These are phyloP conservation scores for Julus scandinavius DNA, from an alignment of 2,888 invertebrate species.

Conservation along the genomic window DNA sequence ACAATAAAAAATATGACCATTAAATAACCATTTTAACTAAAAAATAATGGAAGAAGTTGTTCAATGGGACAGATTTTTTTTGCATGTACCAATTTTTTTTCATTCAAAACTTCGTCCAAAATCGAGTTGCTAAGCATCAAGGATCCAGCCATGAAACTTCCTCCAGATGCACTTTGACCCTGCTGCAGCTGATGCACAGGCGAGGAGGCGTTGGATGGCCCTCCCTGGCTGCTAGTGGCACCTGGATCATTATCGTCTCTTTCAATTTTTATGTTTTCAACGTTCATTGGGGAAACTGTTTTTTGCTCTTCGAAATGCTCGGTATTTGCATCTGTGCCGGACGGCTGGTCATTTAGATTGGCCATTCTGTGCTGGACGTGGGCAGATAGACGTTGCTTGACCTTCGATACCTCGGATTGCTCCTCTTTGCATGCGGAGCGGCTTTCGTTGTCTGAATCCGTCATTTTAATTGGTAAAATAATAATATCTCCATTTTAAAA, in stretches of 20 bases:
- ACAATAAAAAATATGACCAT: too few relatives aligned
- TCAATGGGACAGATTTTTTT: too few relatives aligned
- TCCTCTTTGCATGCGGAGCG: slow-evolving; percentile 1
- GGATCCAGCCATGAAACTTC: slow-evolving; percentile 53
- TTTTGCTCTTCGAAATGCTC: not conserved
- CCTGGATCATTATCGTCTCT: not conserved
- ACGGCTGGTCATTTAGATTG: not conserved
- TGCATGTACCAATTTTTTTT: slow-evolving; percentile 56
- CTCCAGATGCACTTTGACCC: not conserved
- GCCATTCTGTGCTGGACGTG: not conserved
- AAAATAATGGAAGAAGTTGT: too few relatives aligned
- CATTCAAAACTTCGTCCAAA: slow-evolving; percentile 57
- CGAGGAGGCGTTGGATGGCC: not conserved
- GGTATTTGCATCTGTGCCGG: not conserved
- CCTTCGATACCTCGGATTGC: too few relatives aligned
- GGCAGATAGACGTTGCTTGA: not conserved
- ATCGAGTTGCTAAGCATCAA: slow-evolving; percentile 56
- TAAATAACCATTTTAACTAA: too few relatives aligned
- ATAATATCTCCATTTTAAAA: not conserved
- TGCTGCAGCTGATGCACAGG: not conserved
- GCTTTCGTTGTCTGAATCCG: not conserved
- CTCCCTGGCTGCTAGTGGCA: not conserved
- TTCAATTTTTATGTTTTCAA: not conserved
- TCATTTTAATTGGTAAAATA: not conserved
- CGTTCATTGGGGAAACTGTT: not conserved